These are phyloP conservation scores for Notarius lentiginosus DNA, from an alignment of 2,113 vertebrate genomes.

Conservation along the genomic window DNA sequence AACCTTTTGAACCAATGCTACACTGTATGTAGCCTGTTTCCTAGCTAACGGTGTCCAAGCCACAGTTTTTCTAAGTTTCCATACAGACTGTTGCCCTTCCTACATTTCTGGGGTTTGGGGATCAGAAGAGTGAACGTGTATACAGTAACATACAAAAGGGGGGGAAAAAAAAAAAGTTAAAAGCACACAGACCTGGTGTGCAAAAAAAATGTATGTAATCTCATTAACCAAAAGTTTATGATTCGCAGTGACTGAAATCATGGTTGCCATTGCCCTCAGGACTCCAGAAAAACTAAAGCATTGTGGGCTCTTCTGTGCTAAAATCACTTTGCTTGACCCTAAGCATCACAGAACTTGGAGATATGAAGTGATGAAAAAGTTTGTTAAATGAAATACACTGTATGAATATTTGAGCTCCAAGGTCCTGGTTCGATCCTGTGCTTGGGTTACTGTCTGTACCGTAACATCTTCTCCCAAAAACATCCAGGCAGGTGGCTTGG, in stretches of 20 bases:
- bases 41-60: not conserved
- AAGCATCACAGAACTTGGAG: not conserved
- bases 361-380: not conserved
- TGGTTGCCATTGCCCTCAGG: constrained; percentile 16
- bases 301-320: not conserved
- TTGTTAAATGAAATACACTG: no score
- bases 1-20: not conserved
- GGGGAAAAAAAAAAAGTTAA: not conserved
- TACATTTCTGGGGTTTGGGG: not conserved
- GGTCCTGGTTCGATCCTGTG: not conserved
- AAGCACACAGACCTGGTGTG: constrained; percentile 33
- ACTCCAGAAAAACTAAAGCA: constrained; percentile 14
- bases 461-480: not conserved
- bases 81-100: not conserved
- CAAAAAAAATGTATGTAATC: constrained; percentile 20
- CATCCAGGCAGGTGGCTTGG: not conserved
- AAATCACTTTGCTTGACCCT: not conserved
- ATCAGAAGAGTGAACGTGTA: not conserved
- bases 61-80: not conserved
- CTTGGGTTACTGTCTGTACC: not conserved
- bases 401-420: not conserved
- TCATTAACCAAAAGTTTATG: not conserved
- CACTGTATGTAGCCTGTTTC: not conserved
- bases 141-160: not conserved
- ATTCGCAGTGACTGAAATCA: not conserved